A percentile compares a stretch with the other conserved stretches of the same genome.
phyloP scores from a whole-genome alignment of 2,113 vertebrate species.

The Epinephelus cyanopodus region DNA sequence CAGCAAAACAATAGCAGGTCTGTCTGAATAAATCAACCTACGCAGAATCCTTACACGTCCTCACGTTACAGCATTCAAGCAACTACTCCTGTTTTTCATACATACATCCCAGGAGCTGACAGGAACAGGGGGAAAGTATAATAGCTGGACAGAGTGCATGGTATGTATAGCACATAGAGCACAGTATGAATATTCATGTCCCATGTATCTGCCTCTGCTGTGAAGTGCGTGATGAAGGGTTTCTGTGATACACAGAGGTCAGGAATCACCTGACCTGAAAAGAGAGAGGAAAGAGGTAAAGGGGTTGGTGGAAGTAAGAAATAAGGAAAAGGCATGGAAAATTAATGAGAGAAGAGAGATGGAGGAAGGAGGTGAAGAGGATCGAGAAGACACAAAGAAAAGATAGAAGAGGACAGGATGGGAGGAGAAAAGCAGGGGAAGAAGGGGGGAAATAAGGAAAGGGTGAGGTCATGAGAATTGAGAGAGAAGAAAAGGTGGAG shows the following conservation, averaged over 20 bases:
- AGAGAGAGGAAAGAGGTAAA: neutral
- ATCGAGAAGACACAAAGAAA: conserved; percentile 17
- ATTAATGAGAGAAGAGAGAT: conserved; percentile 18
- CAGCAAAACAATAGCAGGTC: conserved; percentile 56
- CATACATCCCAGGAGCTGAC: neutral
- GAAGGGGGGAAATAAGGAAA: neutral
- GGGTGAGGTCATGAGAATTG: conserved; percentile 1
- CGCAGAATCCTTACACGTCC: neutral
- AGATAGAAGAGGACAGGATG: conserved; percentile 2
- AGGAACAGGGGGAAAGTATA: conserved; percentile 9
- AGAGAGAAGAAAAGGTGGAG: conserved; percentile 3
- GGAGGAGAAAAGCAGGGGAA: neutral
- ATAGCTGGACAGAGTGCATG: neutral
- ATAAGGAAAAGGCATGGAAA: conserved; percentile 11
- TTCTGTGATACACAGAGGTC: conserved; percentile 25
- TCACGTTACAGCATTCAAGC: neutral
- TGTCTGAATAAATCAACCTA: conserved; percentile 57
- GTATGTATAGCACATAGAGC: neutral
- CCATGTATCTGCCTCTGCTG: neutral
- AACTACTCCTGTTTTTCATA: conserved; percentile 33
- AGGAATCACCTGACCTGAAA: conserved; percentile 29
- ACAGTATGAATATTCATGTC: conserved; percentile 14
- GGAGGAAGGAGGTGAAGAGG: neutral
- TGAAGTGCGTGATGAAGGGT: neutral
- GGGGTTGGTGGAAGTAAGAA: neutral